Evolutionary conservation across 1,140 invertebrate genomes (phyloP).

Genomic region (Psix sp.): DNA sequence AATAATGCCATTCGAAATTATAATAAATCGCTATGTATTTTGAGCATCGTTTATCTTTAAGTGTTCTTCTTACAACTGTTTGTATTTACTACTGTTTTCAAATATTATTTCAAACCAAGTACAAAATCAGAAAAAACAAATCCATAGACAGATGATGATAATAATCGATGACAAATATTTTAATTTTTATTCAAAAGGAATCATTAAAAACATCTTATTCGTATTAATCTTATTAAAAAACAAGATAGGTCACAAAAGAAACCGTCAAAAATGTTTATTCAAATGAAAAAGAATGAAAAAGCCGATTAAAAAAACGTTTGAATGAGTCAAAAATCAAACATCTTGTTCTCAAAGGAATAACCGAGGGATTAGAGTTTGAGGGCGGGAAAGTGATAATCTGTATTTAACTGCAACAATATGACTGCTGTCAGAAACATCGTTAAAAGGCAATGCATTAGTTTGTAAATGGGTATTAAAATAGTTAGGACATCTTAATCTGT

Average conservation of each 20-base stretch:
- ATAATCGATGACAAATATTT: too few species aligned
- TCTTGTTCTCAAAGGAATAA: conserved; percentile 24
- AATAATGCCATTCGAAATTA: too few species aligned
- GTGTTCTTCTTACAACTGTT: too few species aligned
- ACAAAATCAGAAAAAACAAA: background rate
- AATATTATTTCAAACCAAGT: too few species aligned
- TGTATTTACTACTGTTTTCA: too few species aligned
- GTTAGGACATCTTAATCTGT: conserved; percentile 59
- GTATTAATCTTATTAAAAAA: conserved; percentile 21
- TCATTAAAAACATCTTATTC: conserved; percentile 2
- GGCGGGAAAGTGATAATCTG: conserved; percentile 71
- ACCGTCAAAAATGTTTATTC: conserved; percentile 25
- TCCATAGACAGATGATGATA: too few species aligned
- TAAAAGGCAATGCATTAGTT: conserved; percentile 65
- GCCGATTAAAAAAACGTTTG: conserved; percentile 14
- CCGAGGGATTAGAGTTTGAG: conserved; percentile 40
- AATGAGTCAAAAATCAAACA: conserved; percentile 47
- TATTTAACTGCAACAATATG: conserved; percentile 69
- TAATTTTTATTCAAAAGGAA: conserved; percentile 4
- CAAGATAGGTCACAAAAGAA: conserved; percentile 12
- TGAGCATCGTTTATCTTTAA: too few species aligned
- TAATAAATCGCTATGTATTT: too few species aligned
- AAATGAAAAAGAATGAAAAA: conserved; percentile 10
- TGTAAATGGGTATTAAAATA: conserved; percentile 68
- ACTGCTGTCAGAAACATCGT: conserved; percentile 58